Conservation (phyloP, 2,888 invertebrate genomes). For the Chymomyza caudatula region DNA sequence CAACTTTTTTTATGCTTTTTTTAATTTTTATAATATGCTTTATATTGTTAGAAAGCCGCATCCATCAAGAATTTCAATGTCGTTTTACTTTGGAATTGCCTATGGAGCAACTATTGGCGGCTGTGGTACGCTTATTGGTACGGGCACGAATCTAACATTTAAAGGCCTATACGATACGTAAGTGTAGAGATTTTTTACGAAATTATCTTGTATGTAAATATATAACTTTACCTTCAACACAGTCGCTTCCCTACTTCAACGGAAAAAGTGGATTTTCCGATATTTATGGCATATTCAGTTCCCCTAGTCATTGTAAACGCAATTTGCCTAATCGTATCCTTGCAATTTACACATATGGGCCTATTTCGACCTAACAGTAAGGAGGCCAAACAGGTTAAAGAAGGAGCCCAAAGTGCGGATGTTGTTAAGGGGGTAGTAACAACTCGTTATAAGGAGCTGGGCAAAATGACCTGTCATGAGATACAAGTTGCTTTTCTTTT, state of each 20-base stretch:
- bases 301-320: conserved; percentile 50
- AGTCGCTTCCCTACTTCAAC: conserved; percentile 65
- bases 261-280: conserved; percentile 59
- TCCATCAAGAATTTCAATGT: conserved; percentile 84
- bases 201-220: neutral
- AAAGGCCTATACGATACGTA: conserved; percentile 86
- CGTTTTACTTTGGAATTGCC: conserved; percentile 86
- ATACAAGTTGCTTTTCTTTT: conserved; percentile 84
- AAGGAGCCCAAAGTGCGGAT: conserved; percentile 80
- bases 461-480: conserved; percentile 88
- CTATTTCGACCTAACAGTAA: conserved; percentile 58
- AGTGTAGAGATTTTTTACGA: conserved; percentile 2
- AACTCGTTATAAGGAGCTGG: conserved; percentile 81
- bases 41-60: conserved; percentile 70
- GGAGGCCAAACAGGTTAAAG: conserved; percentile 32
- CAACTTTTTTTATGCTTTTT: too few species aligned
- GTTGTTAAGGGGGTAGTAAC: conserved; percentile 80
- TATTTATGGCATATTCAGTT: conserved; percentile 54
- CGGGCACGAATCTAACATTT: conserved; percentile 88
- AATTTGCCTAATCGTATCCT: conserved; percentile 35
- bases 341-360: conserved; percentile 69
- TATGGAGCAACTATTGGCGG: conserved; percentile 87
- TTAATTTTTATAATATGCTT: too few species aligned
- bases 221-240: neutral
- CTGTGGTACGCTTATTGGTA: conserved; percentile 87